Conservation (phyloP, 64 coral and sea anemone genomes). For the Montipora capricornis region DNA sequence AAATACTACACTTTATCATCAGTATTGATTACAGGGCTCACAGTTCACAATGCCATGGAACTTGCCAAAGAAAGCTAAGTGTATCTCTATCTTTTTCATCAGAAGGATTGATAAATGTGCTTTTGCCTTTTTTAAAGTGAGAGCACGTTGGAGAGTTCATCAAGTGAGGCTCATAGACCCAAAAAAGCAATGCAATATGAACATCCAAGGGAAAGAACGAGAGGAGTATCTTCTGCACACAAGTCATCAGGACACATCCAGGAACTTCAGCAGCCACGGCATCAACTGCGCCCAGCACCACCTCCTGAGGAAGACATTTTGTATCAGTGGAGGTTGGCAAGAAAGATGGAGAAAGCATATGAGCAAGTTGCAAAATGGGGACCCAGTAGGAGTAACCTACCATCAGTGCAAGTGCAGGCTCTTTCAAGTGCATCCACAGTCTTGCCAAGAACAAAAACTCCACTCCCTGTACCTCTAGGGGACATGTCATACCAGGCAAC, state of each 20-base stretch:
- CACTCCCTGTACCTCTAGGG: background rate
- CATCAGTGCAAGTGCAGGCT: background rate
- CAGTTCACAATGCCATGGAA: no score
- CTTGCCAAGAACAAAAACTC: background rate
- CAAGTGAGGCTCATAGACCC: slow-evolving; percentile 42
- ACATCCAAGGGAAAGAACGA: background rate
- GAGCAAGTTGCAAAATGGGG: slow-evolving; percentile 44
- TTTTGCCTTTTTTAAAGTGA: slow-evolving; percentile 72
- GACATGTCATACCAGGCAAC: background rate
- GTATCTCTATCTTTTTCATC: background rate
- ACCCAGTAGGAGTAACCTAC: background rate
- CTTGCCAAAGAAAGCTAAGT: no score
- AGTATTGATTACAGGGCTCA: no score
- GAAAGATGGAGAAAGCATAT: slow-evolving; percentile 96
- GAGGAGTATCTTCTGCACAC: background rate
- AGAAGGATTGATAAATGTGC: background rate
- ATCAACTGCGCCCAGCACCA: slow-evolving; percentile 27
- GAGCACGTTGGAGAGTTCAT: slow-evolving; percentile 75
- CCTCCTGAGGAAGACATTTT: slow-evolving; percentile 96
- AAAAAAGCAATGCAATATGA: background rate
- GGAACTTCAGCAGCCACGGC: background rate
- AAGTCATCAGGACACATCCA: background rate
- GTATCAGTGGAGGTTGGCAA: slow-evolving; percentile 97
- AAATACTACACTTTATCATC: no score
- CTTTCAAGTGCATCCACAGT: background rate